Percentiles rank a stretch among this genome's conserved stretches.
These are phyloP conservation scores for Leucoraja erinaceus DNA, from an alignment of 2,113 vertebrate genomes.

Conservation along the genomic window DNA sequence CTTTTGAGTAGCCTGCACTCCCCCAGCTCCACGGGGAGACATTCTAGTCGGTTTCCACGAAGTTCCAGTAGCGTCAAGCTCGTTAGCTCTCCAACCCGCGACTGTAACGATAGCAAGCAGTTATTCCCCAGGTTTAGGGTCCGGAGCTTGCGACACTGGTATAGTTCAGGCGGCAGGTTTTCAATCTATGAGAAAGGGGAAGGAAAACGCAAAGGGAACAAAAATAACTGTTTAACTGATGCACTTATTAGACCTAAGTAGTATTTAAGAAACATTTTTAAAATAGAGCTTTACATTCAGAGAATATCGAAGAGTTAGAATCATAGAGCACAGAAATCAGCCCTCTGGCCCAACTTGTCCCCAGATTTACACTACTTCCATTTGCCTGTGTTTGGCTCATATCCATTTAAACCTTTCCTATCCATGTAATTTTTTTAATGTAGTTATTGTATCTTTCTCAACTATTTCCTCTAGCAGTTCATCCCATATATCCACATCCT, in stretches of 20 bases:
- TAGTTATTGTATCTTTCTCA: too few species aligned
- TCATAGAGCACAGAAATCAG: too few species aligned
- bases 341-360: too few species aligned
- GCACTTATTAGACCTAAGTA: background rate
- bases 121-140: conserved; percentile 91
- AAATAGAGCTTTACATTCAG: background rate
- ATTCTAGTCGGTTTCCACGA: conserved; percentile 85
- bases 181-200: conserved; percentile 68
- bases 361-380: too few species aligned
- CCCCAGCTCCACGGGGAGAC: conserved; percentile 86
- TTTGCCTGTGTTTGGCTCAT: too few species aligned
- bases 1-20: conserved; percentile 84
- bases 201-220: background rate
- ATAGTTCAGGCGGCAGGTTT: conserved; percentile 82
- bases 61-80: conserved; percentile 86
- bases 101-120: conserved; percentile 78
- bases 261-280: background rate
- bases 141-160: conserved; percentile 91
- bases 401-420: too few species aligned
- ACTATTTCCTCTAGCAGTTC: too few species aligned
- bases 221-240: background rate
- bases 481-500: too few species aligned
- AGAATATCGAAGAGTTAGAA: background rate
- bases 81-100: conserved; percentile 81
- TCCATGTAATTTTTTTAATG: too few species aligned